Conservation (phyloP, 2,113 vertebrate genomes). For the Theristicus caerulescens region DNA sequence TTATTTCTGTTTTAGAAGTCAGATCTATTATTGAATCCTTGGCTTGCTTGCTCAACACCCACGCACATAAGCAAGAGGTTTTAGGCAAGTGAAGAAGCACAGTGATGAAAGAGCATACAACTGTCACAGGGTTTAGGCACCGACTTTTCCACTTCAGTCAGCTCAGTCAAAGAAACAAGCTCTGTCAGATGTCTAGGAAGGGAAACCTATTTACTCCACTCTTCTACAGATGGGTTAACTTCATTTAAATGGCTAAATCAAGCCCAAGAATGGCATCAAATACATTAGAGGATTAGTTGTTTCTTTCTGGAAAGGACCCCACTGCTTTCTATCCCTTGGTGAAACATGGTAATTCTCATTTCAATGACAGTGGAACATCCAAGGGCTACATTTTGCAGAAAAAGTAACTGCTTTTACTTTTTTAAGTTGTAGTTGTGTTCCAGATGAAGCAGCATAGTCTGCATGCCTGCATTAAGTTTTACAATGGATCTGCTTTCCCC, state of each 20-base stretch:
- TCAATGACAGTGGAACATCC: not conserved
- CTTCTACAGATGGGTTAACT: not conserved
- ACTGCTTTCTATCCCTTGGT: not conserved
- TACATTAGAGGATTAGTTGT: not conserved
- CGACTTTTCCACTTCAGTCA: not conserved
- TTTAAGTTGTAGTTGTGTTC: not conserved
- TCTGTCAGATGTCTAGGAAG: not conserved
- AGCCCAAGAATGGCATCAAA: not conserved
- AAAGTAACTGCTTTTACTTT: not conserved
- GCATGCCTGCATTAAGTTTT: accelerated
- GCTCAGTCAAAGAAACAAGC: not conserved
- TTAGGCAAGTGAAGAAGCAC: not conserved
- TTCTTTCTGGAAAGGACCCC: not conserved
- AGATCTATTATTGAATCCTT: not conserved
- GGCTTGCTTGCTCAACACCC: not conserved
- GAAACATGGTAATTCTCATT: not conserved
- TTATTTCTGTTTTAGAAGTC: not conserved
- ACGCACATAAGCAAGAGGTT: not conserved
- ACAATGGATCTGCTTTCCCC: not conserved
- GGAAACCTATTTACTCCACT: not conserved
- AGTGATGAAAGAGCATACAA: not conserved
- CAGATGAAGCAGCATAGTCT: not conserved
- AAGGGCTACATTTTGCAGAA: not conserved
- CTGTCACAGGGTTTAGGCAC: not conserved
- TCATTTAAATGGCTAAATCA: not conserved